Conservation (phyloP, 2,888 invertebrate species). For the Melipona bicolor region DNA sequence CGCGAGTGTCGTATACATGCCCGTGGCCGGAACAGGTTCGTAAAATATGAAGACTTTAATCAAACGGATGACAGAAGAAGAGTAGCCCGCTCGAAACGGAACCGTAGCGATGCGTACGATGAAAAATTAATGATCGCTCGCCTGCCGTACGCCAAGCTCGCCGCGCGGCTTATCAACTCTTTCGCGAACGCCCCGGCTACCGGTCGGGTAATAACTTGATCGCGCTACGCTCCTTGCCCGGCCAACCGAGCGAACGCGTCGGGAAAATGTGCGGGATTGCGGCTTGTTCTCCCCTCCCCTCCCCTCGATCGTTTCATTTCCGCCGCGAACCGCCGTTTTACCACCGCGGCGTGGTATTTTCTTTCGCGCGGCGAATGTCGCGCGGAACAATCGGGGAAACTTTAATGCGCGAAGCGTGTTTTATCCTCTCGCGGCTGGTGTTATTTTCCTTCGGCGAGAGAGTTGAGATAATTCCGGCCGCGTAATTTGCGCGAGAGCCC, state of each 20-base stretch:
- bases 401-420: not conserved
- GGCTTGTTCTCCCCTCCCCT: no score
- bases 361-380: not conserved
- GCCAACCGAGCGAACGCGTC: not conserved
- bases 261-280: not conserved
- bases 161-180: conserved; percentile 45
- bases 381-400: not conserved
- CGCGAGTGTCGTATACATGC: conserved; percentile 42
- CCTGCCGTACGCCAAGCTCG: not conserved
- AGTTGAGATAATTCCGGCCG: not conserved
- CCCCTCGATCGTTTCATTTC: not conserved
- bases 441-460: not conserved
- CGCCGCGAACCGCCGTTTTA: not conserved
- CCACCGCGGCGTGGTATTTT: not conserved
- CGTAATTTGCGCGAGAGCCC: not conserved
- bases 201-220: conserved; percentile 38
- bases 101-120: conserved; percentile 65
- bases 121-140: conserved; percentile 67
- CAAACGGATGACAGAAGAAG: conserved; percentile 72
- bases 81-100: conserved; percentile 51
- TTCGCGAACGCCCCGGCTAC: conserved; percentile 1
- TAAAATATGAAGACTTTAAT: conserved; percentile 75
- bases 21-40: conserved; percentile 64
- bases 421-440: not conserved
- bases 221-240: not conserved